These are phyloP conservation scores for Furcifer pardalis DNA, from an alignment of 2,797 vertebrate genomes.

Conservation along the genomic window DNA sequence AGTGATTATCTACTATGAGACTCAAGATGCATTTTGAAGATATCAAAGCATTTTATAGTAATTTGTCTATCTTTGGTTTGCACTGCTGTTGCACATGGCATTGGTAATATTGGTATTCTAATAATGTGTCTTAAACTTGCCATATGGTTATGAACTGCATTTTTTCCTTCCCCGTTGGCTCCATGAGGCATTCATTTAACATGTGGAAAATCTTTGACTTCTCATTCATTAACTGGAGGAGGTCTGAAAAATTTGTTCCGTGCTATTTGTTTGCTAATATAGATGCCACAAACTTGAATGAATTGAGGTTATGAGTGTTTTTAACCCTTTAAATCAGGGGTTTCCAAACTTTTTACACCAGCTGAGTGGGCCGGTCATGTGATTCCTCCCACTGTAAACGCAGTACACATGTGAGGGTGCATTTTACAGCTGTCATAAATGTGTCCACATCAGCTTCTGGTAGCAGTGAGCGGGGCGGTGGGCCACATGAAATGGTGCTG, in stretches of 20 bases:
- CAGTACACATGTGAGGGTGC: too few species aligned
- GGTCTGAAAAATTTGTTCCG: constrained; percentile 2
- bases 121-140: background rate
- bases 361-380: too few species aligned
- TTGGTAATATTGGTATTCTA: background rate
- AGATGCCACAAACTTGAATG: constrained; percentile 16
- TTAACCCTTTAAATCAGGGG: constrained; percentile 10
- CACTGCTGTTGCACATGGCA: constrained; percentile 2
- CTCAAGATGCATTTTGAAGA: background rate
- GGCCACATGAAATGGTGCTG: too few species aligned
- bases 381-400: too few species aligned
- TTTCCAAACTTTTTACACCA: too few species aligned
- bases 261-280: constrained; percentile 17
- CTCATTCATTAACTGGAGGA: background rate
- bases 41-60: constrained; percentile 20
- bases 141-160: constrained; percentile 21
- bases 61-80: constrained; percentile 19
- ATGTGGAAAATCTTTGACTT: constrained; percentile 35
- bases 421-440: too few species aligned
- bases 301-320: background rate
- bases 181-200: constrained; percentile 32
- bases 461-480: too few species aligned
- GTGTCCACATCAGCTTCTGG: too few species aligned
- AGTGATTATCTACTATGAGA: background rate
- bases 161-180: background rate